These are phyloP conservation scores for Sparidentex hasta DNA, from an alignment of 2,797 vertebrate genomes.

Conservation along the genomic window DNA sequence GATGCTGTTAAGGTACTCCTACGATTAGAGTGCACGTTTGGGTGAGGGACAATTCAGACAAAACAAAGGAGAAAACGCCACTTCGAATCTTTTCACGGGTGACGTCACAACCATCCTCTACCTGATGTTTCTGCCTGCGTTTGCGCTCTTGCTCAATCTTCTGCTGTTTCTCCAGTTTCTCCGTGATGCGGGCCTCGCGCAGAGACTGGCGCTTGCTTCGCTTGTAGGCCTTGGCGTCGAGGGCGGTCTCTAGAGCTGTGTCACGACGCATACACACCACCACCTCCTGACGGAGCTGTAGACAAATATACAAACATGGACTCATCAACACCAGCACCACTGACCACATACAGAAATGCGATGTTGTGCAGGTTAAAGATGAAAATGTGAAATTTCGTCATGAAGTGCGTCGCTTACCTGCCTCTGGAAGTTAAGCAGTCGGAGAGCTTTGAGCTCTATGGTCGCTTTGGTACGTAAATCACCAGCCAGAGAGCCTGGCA, in stretches of 20 bases:
- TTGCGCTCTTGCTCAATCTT: slow-evolving; percentile 99
- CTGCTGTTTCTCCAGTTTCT: slow-evolving; percentile 99
- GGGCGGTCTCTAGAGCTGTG: slow-evolving; percentile 95
- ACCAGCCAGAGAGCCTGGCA: slow-evolving; percentile 94
- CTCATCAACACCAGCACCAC: background rate
- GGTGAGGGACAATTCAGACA: background rate
- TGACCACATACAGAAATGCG: background rate
- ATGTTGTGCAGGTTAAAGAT: background rate
- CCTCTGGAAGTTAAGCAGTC: slow-evolving; percentile 97
- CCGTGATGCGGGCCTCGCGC: slow-evolving; percentile 95
- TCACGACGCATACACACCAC: slow-evolving; percentile 98
- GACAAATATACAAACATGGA: background rate
- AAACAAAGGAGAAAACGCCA: background rate
- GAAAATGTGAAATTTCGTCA: background rate
- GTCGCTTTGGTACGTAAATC: slow-evolving; percentile 98
- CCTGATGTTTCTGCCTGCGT: slow-evolving; percentile 97
- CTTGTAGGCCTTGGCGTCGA: slow-evolving; percentile 98
- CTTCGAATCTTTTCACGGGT: background rate
- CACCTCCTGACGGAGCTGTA: slow-evolving; percentile 95
- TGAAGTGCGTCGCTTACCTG: slow-evolving; percentile 82
- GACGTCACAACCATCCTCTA: slow-evolving; percentile 48
- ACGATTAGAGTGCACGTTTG: background rate
- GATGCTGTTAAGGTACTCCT: slow-evolving; percentile 99
- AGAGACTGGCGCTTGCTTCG: slow-evolving; percentile 97
- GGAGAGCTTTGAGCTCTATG: slow-evolving; percentile 96